A percentile compares a stretch with the other conserved stretches of the same genome.
These are phyloP conservation scores for Tetragonisca angustula DNA, from an alignment of 2,888 invertebrate genomes.

Conservation along the genomic window DNA sequence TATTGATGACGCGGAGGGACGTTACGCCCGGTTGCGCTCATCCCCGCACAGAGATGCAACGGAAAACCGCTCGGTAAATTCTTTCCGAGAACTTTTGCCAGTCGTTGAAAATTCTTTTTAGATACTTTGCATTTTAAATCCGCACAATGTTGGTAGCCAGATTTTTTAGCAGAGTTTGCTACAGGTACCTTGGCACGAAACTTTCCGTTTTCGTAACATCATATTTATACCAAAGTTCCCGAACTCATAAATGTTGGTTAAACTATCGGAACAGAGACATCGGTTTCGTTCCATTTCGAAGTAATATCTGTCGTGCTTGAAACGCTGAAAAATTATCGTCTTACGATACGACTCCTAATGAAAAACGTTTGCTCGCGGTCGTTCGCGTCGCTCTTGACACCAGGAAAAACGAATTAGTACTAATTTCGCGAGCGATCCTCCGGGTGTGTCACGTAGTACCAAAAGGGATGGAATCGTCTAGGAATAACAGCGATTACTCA, in stretches of 20 bases:
- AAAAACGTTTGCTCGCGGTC: background rate
- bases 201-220: background rate
- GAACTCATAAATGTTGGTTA: background rate
- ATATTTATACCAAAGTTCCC: background rate
- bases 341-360: background rate
- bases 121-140: background rate
- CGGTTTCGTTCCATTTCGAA: background rate
- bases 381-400: slow-evolving; percentile 34
- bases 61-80: background rate
- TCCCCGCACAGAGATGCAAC: fast-evolving
- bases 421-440: slow-evolving; percentile 67
- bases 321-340: background rate
- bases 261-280: background rate
- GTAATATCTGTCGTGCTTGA: background rate
- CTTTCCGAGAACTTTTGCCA: background rate
- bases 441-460: slow-evolving; percentile 65
- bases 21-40: background rate
- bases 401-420: slow-evolving; percentile 73
- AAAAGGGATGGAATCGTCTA: slow-evolving; percentile 67
- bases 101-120: background rate
- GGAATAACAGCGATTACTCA: slow-evolving; percentile 78
- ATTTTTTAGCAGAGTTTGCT: background rate
- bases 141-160: background rate
- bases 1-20: background rate
- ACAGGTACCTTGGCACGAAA: background rate